These are phyloP conservation scores for Cylas formicarius DNA, from an alignment of 1,140 invertebrate species.

Conservation along the genomic window DNA sequence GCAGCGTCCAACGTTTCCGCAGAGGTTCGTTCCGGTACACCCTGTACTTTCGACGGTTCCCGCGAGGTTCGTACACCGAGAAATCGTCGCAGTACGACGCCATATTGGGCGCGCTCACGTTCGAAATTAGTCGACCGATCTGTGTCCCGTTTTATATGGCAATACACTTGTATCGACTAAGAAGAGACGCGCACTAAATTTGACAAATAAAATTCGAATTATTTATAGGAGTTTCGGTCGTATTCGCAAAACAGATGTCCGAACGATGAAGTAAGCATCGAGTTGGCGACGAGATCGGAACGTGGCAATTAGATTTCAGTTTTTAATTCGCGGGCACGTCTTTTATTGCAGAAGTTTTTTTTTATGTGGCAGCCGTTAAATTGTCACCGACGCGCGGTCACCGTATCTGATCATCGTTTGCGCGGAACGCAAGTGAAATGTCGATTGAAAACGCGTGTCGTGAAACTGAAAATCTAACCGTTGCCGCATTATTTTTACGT, in stretches of 20 bases:
- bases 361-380: too few relatives aligned
- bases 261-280: too few relatives aligned
- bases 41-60: slow-evolving; percentile 28
- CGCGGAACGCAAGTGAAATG: neutral
- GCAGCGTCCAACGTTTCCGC: slow-evolving; percentile 23
- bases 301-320: too few relatives aligned
- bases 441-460: neutral
- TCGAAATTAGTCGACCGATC: neutral
- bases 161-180: neutral
- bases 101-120: neutral
- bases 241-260: slow-evolving; percentile 9
- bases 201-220: too few relatives aligned
- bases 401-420: neutral
- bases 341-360: too few relatives aligned
- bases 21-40: slow-evolving; percentile 14
- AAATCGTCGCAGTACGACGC: slow-evolving; percentile 22
- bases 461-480: slow-evolving; percentile 10
- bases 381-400: neutral
- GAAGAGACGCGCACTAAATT: slow-evolving; percentile 1
- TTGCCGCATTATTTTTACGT: slow-evolving; percentile 24
- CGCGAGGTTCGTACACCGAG: slow-evolving; percentile 22
- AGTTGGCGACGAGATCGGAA: too few relatives aligned
- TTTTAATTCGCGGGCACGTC: too few relatives aligned
- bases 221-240: too few relatives aligned
- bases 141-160: neutral